phyloP scores from a whole-genome alignment of 2,113 vertebrate genomes.

The Orycteropus afer region DNA sequence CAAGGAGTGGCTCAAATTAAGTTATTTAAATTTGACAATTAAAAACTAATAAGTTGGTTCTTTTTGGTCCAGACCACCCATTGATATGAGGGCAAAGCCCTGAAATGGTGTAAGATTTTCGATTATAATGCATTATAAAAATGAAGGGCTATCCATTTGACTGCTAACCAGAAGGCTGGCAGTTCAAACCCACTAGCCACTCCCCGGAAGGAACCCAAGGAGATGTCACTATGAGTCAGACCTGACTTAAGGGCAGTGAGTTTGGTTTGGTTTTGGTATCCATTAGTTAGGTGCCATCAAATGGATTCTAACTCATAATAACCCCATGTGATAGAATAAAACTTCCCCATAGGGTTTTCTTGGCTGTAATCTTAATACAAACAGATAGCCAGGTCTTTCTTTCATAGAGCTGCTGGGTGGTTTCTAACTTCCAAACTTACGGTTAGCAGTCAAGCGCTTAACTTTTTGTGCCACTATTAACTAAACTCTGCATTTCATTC shows the following conservation, averaged over 20 bases:
- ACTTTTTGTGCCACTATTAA: not conserved
- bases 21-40: not conserved
- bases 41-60: not conserved
- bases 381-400: not conserved
- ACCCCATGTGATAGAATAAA: not conserved
- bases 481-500: not conserved
- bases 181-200: no score
- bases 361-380: not conserved
- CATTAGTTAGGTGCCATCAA: no score
- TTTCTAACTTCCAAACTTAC: not conserved
- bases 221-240: no score
- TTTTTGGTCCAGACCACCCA: not conserved
- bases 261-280: no score
- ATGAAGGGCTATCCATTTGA: no score
- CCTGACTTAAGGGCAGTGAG: no score
- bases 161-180: no score
- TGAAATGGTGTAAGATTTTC: not conserved
- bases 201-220: no score
- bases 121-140: not conserved
- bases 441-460: not conserved
- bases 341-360: not conserved
- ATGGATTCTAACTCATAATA: not conserved
- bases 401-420: not conserved
- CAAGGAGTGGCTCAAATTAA: no score
- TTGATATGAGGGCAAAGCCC: not conserved